Conservation (phyloP, 92 coral and sea anemone genomes). For the Parazoanthus darwini region DNA sequence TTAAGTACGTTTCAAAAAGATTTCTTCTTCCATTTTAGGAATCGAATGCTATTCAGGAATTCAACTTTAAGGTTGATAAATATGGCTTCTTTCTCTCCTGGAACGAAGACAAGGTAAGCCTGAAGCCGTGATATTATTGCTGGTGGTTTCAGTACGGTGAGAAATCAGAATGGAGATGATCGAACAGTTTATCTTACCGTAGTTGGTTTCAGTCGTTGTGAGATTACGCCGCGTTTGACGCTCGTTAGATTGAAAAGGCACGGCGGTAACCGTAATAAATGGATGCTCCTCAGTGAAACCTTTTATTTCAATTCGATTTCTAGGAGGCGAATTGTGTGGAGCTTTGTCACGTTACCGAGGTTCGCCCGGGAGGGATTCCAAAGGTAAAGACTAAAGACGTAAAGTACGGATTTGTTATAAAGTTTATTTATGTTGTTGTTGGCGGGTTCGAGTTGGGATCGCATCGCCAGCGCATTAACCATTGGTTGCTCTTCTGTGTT, state of each 20-base stretch:
- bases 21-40: slow-evolving; percentile 68
- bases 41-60: slow-evolving; percentile 62
- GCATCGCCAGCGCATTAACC: slow-evolving; percentile 3
- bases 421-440: background rate
- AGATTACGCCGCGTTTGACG: no score
- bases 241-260: background rate
- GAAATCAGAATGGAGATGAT: no score
- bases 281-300: slow-evolving; percentile 3
- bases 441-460: background rate
- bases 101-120: slow-evolving; percentile 86
- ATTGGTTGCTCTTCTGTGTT: background rate
- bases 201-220: background rate
- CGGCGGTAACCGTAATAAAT: background rate
- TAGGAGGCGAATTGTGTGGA: slow-evolving; percentile 77
- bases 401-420: background rate
- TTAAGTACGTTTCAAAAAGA: slow-evolving; percentile 1
- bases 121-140: background rate
- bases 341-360: slow-evolving; percentile 76
- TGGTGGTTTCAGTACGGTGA: background rate
- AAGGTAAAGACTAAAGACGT: slow-evolving; percentile 53
- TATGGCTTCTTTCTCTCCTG: slow-evolving; percentile 93
- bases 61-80: slow-evolving; percentile 77
- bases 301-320: slow-evolving; percentile 17
- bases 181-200: slow-evolving; percentile 1
- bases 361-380: slow-evolving; percentile 75